Base-by-base conservation (phyloP, 2,888 invertebrate species). In the Phengaris alcon region DNA sequence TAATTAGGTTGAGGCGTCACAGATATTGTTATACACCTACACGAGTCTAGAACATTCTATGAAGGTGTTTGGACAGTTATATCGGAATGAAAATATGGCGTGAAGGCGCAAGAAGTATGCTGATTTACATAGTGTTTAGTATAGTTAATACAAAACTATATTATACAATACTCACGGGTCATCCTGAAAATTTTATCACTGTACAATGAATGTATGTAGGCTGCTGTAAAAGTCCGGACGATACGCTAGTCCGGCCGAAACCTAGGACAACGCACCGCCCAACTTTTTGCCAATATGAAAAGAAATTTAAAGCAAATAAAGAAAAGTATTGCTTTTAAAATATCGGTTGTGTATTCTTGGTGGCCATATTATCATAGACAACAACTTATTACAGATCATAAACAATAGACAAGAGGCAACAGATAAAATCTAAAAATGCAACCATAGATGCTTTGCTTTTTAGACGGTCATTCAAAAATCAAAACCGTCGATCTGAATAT, bases 251-350 rank as follows among this genome's bases (percentile, higher is more conserved):
- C 92, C 89, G 93, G 93, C 84, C 92, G 91, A 91, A 90, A 93
- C 93, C 93, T 90, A 88, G 88, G 90, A 92, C 91, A 90, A 93
- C 93, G 93, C 93, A 93, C 93, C 93, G 93, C 91, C 93, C 91
- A 86, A 82, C 84, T 84, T 87, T 82, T 85, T 80, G 81, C 85
- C 87, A 87, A 89, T 88, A 80, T 83, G 82, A 87, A 88, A 87
- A 80, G 81, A 87, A 88, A 86, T 87, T 85, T 86, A 85, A 87
- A 86, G 84, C 84, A 90, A 90, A 85, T 86, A 88, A 90, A 90
- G 86, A 82, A 86, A 82, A 88, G 85, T 82, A 79, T 85, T 84
- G 85, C 81, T 83, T 81, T 70, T 77, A 78, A 52, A 74, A 59
- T 76, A 76, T 79, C 77, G 77, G 75, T 74, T 77, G 52, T 75